phyloP scores from a whole-genome alignment of 2,113 vertebrate genomes.

The Psettodes erumei region DNA sequence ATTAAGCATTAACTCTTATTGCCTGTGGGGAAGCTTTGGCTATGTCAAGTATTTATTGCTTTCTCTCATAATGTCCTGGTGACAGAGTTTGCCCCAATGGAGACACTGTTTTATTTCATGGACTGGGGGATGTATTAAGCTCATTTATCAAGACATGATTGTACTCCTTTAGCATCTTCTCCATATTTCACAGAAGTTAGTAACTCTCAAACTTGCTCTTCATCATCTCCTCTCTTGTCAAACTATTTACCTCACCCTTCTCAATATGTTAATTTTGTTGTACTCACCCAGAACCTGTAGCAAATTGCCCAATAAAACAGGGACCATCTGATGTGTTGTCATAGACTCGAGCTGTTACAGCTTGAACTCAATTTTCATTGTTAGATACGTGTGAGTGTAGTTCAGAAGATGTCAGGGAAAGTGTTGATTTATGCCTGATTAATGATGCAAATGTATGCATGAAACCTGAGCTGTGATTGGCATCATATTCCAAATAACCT shows the following conservation, averaged over 20 bases:
- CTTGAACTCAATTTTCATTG: constrained; percentile 53
- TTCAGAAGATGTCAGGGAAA: constrained; percentile 50
- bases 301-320: constrained; percentile 52
- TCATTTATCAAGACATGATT: constrained; percentile 35
- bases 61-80: constrained; percentile 32
- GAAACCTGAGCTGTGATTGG: constrained; percentile 41
- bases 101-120: constrained; percentile 54
- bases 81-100: constrained; percentile 35
- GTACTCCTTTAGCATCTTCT: constrained; percentile 2
- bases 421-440: constrained; percentile 66
- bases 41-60: constrained; percentile 43
- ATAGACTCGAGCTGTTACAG: constrained; percentile 33
- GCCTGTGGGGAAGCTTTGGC: constrained; percentile 18
- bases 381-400: constrained; percentile 47
- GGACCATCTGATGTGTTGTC: constrained; percentile 37
- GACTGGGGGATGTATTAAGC: constrained; percentile 37
- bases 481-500: constrained; percentile 39
- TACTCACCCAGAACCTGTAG: constrained; percentile 36
- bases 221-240: constrained; percentile 9
- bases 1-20: constrained; percentile 31
- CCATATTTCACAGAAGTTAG: constrained; percentile 22
- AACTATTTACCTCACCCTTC: constrained; percentile 7
- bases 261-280: constrained; percentile 48
- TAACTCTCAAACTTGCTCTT: neutral
- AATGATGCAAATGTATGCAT: constrained; percentile 54